These are phyloP conservation scores for Telenomus remus DNA, from an alignment of 1,140 invertebrate species.

Conservation along the genomic window DNA sequence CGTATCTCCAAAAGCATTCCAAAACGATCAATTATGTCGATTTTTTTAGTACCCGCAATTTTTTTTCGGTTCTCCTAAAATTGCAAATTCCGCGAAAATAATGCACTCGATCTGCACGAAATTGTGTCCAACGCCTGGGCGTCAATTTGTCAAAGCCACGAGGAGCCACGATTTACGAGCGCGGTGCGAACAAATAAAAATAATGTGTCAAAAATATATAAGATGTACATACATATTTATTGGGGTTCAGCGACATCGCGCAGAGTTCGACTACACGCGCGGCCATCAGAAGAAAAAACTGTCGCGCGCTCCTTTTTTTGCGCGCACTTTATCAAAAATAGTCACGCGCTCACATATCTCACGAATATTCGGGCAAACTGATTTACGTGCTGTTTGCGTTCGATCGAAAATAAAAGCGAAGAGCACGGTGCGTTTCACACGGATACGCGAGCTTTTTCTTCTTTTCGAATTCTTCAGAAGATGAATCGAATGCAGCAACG, in stretches of 20 bases:
- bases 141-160: conserved; percentile 27
- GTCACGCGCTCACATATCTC: conserved; percentile 7
- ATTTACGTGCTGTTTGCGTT: conserved; percentile 25
- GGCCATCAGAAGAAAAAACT: conserved; percentile 13
- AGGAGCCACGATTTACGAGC: conserved; percentile 9
- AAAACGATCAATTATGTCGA: conserved; percentile 20
- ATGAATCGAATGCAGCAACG: not conserved
- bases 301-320: conserved; percentile 3
- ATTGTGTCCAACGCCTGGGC: conserved; percentile 6
- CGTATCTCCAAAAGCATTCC: conserved; percentile 28
- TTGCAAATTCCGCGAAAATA: conserved; percentile 7
- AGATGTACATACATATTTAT: conserved; percentile 27
- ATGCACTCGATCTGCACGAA: conserved; percentile 13
- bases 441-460: not conserved
- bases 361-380: conserved; percentile 12
- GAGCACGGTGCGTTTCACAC: not conserved
- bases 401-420: conserved; percentile 25
- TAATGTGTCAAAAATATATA: conserved; percentile 34
- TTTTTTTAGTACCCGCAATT: conserved; percentile 1
- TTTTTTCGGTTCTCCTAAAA: not conserved
- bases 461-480: not conserved
- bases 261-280: conserved; percentile 12
- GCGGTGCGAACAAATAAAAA: conserved; percentile 29
- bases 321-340: conserved; percentile 31
- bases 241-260: conserved; percentile 24